phyloP scores from a whole-genome alignment of 1,140 invertebrate genomes.

The Hyposmocoma kahamanoa region DNA sequence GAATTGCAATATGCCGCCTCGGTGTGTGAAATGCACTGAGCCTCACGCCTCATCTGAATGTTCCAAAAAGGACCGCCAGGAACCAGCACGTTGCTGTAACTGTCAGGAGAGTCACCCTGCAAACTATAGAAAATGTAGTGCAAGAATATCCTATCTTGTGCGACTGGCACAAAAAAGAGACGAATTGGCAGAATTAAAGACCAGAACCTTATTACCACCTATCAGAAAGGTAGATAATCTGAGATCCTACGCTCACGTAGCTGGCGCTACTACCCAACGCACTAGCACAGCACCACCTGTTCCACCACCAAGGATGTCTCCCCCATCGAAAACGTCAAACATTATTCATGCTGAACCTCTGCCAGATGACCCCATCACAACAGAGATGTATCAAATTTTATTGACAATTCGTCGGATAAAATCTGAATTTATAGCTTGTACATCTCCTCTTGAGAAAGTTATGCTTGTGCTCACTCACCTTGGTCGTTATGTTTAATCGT shows the following conservation, averaged over 20 bases:
- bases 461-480: background rate
- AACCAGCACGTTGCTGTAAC: constrained; percentile 10
- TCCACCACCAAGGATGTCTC: too few relatives aligned
- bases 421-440: background rate
- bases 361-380: too few relatives aligned
- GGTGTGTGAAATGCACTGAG: constrained; percentile 19
- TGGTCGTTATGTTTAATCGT: background rate
- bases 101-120: constrained; percentile 13
- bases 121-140: constrained; percentile 11
- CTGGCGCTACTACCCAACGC: too few relatives aligned
- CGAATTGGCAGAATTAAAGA: too few relatives aligned
- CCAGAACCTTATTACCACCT: too few relatives aligned
- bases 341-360: too few relatives aligned
- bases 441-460: background rate
- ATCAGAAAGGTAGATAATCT: too few relatives aligned
- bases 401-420: too few relatives aligned
- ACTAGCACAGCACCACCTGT: too few relatives aligned
- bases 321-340: too few relatives aligned
- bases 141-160: background rate
- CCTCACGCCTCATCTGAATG: constrained; percentile 6
- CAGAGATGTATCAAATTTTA: too few relatives aligned
- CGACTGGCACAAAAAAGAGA: background rate
- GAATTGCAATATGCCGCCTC: constrained; percentile 6
- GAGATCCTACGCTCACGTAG: too few relatives aligned
- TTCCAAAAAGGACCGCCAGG: constrained; percentile 7